phyloP scores from a whole-genome alignment of 92 coral and sea anemone species.

The Diadumene lineata region DNA sequence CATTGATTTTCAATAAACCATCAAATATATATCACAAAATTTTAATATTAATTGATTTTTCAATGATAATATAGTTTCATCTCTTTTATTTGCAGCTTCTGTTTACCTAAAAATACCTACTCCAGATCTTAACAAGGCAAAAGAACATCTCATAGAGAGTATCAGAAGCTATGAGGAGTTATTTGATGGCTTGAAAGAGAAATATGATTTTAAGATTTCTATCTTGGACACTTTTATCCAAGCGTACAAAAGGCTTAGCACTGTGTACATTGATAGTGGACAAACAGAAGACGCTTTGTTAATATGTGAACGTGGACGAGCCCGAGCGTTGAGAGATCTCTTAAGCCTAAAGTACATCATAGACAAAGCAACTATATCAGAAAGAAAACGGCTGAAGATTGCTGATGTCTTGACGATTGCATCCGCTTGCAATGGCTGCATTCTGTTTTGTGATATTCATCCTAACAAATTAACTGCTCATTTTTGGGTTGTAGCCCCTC shows the following conservation, averaged over 20 bases:
- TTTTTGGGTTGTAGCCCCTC: not conserved
- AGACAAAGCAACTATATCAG: not conserved
- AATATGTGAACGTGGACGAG: conserved; percentile 33
- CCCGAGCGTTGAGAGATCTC: conserved; percentile 32
- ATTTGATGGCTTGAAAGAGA: conserved; percentile 9
- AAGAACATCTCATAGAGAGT: conserved; percentile 1
- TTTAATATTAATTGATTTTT: too few relatives aligned
- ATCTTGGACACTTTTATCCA: conserved; percentile 9
- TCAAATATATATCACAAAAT: too few relatives aligned
- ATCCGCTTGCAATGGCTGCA: not conserved
- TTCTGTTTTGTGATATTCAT: not conserved
- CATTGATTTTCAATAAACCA: too few relatives aligned
- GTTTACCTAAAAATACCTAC: too few relatives aligned
- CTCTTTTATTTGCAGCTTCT: too few relatives aligned
- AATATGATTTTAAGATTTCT: conserved; percentile 26
- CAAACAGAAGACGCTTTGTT: conserved; percentile 30
- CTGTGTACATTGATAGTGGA: conserved; percentile 10
- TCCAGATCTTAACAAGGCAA: not conserved
- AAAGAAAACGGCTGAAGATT: not conserved
- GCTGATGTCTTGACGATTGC: not conserved
- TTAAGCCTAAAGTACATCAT: not conserved
- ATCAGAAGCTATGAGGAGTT: conserved; percentile 6
- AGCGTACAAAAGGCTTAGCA: conserved; percentile 3
- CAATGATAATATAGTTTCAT: too few relatives aligned
- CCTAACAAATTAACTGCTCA: not conserved